These are phyloP conservation scores for Brachionus sp. DNA, from an alignment of 1,140 invertebrate species.

Conservation along the genomic window DNA sequence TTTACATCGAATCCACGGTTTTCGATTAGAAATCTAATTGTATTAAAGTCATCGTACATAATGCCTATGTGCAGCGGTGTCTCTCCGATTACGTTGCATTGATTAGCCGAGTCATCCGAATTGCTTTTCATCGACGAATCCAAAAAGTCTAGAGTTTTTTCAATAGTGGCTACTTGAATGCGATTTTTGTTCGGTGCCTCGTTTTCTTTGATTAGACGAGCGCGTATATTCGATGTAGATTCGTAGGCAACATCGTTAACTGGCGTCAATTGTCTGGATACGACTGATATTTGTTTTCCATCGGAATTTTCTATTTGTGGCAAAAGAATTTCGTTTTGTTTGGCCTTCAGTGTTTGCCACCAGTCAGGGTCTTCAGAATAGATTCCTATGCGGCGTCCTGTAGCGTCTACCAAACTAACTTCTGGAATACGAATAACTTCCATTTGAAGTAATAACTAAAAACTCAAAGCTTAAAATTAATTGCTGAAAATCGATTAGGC, in stretches of 20 bases:
- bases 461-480: neutral
- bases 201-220: constrained; percentile 27
- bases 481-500: constrained; percentile 12
- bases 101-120: neutral
- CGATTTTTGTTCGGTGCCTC: neutral
- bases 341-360: constrained; percentile 41
- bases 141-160: neutral
- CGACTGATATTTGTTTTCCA: neutral
- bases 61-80: constrained; percentile 91
- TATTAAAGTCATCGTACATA: constrained; percentile 88
- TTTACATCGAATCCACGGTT: constrained; percentile 78
- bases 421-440: constrained; percentile 42
- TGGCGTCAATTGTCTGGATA: constrained; percentile 7
- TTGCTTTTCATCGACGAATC: neutral
- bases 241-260: constrained; percentile 10
- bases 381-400: constrained; percentile 8
- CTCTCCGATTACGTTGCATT: constrained; percentile 65
- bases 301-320: constrained; percentile 13
- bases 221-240: constrained; percentile 20
- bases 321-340: neutral
- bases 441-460: neutral
- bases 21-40: constrained; percentile 86
- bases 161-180: neutral
- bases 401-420: constrained; percentile 30
- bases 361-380: constrained; percentile 42